Base-by-base conservation (phyloP, 92 coral and sea anemone genomes). In the Anthopleura xanthogrammica region DNA sequence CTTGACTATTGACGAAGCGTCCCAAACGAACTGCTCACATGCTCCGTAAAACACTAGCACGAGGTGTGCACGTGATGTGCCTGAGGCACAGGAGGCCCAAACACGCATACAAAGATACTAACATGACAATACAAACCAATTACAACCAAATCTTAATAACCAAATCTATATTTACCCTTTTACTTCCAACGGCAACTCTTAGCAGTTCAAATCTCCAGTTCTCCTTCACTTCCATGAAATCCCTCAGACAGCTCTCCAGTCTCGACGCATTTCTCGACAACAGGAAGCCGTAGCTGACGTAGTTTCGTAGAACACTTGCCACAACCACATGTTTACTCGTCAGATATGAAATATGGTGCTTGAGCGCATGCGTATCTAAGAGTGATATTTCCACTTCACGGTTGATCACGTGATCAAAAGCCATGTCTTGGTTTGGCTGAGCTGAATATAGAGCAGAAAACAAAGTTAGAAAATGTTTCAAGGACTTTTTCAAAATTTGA, bases 331-430 rank as follows among this genome's bases (percentile, higher is more conserved):
- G 92, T 80, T 94, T 90, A 64, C 89, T 79, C 20, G 86, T 85
- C n/a, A 95, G 85, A 7, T 75, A 54, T 57, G 80, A 75, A 14
- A 89, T 83, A 71, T 90, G 88, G 62, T 92, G 87, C 79, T 90
- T 90, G 22, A 96, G 85, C 19, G 95, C 91, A 64, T 96, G 95
- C 9, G 95, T 90, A 77, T 96, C 98, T 48, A 94, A 87, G 29
- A 96, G 72, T 46, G 98, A 95, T 4, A 91, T 98, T 19, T 89
- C 93, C 11, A 96, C 99, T 10, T 70, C 77, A 74, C 90, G 90
- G 52, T 90, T 83, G 13, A 92, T 84, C 86, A 96, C 75, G 13
- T 85, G 74, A n/a, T 56, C 83, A 58, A 89, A 94, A 19, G 95
- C 90, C 66, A 79, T 90, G 42, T 85, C 86, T 41, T 85, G 88